Evolutionary conservation across 2,888 invertebrate species (phyloP).

Genomic region (Eurytoma adleriae): DNA sequence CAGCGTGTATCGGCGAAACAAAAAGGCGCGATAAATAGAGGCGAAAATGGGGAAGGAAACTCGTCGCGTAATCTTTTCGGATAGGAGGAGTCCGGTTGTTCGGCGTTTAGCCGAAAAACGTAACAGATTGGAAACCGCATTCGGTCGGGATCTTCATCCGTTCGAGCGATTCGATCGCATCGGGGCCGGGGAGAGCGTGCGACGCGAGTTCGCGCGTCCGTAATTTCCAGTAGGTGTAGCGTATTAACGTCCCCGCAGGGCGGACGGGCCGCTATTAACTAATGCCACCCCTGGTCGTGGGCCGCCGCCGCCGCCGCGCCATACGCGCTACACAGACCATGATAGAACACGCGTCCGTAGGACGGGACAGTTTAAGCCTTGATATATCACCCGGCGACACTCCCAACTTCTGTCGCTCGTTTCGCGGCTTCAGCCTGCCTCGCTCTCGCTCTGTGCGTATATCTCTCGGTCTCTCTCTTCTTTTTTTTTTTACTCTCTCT

Average conservation of each 20-base stretch:
- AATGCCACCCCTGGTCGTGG: conserved; percentile 67
- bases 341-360: conserved; percentile 65
- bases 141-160: conserved; percentile 60
- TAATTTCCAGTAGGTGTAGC: conserved; percentile 64
- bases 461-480: conserved; percentile 39
- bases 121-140: conserved; percentile 76
- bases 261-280: conserved; percentile 72
- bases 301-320: conserved; percentile 59
- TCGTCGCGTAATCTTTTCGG: conserved; percentile 59
- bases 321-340: conserved; percentile 65
- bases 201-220: conserved; percentile 42
- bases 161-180: conserved; percentile 4
- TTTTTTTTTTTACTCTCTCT: neutral
- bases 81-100: conserved; percentile 26
- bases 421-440: conserved; percentile 71
- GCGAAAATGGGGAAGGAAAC: conserved; percentile 56
- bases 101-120: conserved; percentile 67
- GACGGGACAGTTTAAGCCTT: conserved; percentile 75
- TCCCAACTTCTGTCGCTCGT: conserved; percentile 76
- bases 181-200: neutral
- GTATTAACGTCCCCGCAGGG: conserved; percentile 69
- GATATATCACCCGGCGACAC: conserved; percentile 76
- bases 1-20: conserved; percentile 16
- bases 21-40: conserved; percentile 56
- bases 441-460: conserved; percentile 26